Conservation (phyloP, 92 coral and sea anemone genomes). For the Phenganax marumi region DNA sequence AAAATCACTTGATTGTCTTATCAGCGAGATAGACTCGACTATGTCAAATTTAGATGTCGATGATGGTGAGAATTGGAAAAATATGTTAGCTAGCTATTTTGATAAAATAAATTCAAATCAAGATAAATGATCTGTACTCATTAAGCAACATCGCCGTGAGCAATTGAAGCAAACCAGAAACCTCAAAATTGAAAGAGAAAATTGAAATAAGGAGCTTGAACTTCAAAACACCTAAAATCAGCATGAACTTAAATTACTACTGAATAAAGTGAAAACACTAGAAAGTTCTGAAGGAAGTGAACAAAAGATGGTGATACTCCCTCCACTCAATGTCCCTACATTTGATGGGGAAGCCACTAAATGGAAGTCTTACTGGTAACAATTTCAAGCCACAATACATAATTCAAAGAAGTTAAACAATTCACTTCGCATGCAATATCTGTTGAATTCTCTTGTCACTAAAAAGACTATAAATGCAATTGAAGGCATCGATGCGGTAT, state of each 20-base stretch:
- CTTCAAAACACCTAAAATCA: background rate
- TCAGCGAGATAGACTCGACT: background rate
- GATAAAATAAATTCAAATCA: constrained; percentile 26
- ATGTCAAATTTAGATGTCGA: background rate
- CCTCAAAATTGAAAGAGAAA: background rate
- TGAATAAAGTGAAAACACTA: background rate
- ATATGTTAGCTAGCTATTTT: constrained; percentile 1
- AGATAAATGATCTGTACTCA: constrained; percentile 14
- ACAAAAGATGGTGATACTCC: constrained; percentile 23
- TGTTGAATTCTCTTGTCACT: background rate
- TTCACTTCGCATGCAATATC: background rate
- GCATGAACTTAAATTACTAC: background rate
- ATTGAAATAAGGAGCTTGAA: no score
- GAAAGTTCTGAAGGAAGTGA: background rate
- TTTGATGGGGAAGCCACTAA: constrained; percentile 53
- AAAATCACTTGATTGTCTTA: constrained; percentile 16
- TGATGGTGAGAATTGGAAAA: constrained; percentile 35
- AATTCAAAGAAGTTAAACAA: constrained; percentile 36
- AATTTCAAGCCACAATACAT: constrained; percentile 55
- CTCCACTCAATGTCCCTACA: constrained; percentile 40
- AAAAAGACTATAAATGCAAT: background rate
- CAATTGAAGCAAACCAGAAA: background rate
- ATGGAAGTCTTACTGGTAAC: constrained; percentile 56
- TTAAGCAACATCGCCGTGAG: constrained; percentile 29
- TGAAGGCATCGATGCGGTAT: constrained; percentile 1